Evolutionary conservation across 2,797 vertebrate genomes (phyloP), one percentile per base, ranked within the genome.

Genomic region (Phoxinus dragarum): DNA sequence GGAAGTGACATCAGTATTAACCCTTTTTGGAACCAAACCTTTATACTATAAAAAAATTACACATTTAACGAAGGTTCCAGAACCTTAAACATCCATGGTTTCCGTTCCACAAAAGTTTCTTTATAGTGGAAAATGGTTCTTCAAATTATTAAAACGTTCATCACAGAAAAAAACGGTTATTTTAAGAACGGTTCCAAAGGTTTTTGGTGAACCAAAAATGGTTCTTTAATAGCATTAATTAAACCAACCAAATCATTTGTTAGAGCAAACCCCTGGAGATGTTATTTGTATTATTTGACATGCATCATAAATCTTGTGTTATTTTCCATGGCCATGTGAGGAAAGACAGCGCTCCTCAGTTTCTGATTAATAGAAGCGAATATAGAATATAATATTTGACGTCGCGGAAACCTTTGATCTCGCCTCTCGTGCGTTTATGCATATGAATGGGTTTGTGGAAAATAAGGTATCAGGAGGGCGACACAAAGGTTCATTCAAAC

Each of bases 401-500:
- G 67, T 42, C 66, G 7, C 5, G 14, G 64, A 81, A 64, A 74
- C 61, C 69, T 76, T 78, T 88, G 80, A 79, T 82, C 68, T 21
- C 44, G 49, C 31, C 44, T 69, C 66, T 9, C 14, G 10, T 66
- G 81, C 31, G 23, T 69, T 42, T 81, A 56, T 77, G 34, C n/a
- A 38, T 49, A n/a, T 56, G 40, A 56, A 87, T 49, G 49, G 81
- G 47, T 82, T 34, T 85, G 67, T 49, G 76, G 44, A 64, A 76
- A 84, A 90, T 81, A 88, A 61, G 56, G 68, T 87, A 84, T 66
- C 86, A 78, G 66, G 21, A 73, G 54, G 66, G n/a, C 61, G 82
- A 67, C 83, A 90, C 82, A 90, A 92, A 81, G 83, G 87, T 82
- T 81, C 80, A 84, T 84, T 83, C 82, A 87, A 81, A 47, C 44